Conservation (phyloP, 2,888 invertebrate species). For the Hybos culiciformis region DNA sequence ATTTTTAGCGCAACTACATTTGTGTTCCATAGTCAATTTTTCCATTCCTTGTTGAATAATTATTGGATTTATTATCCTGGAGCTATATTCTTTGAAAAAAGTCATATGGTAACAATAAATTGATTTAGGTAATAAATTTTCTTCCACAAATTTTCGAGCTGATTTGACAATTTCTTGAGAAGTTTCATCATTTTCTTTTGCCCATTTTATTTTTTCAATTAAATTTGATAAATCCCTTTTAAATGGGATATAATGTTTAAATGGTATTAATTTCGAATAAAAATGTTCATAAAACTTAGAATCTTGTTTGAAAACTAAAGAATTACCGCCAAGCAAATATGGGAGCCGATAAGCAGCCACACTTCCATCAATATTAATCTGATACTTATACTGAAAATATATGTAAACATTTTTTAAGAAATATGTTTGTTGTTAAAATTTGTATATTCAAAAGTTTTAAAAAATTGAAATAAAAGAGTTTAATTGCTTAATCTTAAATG, state of each 20-base stretch:
- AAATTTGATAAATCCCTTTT: slow-evolving; percentile 69
- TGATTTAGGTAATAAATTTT: slow-evolving; percentile 68
- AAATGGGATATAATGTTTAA: slow-evolving; percentile 73
- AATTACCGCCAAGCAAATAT: slow-evolving; percentile 77
- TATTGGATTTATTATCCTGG: slow-evolving; percentile 43
- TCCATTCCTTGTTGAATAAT: slow-evolving; percentile 49
- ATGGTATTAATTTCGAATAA: slow-evolving; percentile 60
- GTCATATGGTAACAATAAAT: slow-evolving; percentile 70
- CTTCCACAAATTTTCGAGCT: slow-evolving; percentile 56
- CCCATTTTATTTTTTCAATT: slow-evolving; percentile 64
- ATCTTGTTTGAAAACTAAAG: slow-evolving; percentile 80
- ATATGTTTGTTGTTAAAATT: slow-evolving; percentile 4
- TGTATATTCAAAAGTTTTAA: neutral
- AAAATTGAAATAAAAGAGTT: neutral
- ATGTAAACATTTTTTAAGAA: neutral
- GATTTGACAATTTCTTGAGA: slow-evolving; percentile 50
- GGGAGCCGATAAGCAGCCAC: slow-evolving; percentile 93
- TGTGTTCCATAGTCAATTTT: slow-evolving; percentile 37
- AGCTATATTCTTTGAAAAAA: slow-evolving; percentile 55
- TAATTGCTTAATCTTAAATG: too few species aligned
- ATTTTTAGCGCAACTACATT: slow-evolving; percentile 30
- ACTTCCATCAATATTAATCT: slow-evolving; percentile 87
- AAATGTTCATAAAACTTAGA: slow-evolving; percentile 94
- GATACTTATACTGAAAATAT: slow-evolving; percentile 73
- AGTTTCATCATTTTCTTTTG: slow-evolving; percentile 52